Evolutionary conservation across 2,113 vertebrate species (phyloP), one percentile per base, ranked within the genome.

Genomic region (Pedionomus torquatus): DNA sequence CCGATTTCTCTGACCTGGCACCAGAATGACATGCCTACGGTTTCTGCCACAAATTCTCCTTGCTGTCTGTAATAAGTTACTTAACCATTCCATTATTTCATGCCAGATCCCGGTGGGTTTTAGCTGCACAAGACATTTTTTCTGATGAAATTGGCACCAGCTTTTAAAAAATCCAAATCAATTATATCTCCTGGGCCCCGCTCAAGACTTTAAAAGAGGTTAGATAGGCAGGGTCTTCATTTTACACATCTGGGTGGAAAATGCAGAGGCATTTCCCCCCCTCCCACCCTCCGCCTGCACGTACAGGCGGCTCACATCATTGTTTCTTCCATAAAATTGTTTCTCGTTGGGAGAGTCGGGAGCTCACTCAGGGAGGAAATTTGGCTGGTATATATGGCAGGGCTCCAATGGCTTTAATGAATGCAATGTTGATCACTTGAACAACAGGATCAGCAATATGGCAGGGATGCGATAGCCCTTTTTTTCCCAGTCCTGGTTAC

Each of bases 31-130:
- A 90, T 89, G 91, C 95, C 90, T 25, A 83, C 74, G 65, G 80
- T 95, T 97, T 48, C 97, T 92, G 83, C 77, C 75, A 57, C 83
- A 90, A 93, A 96, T 94, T 93, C 90, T 95, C 72, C 70, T 95
- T 61, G 90, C 95, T 95, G 95, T 74, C 92, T 93, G 54, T 82
- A 97, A 87, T 69, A 93, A 93, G 95, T 97, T 95, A 95, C 95
- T 97, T 97, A 95, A 94, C 95, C 89, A 96, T 96, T 95, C 97
- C 94, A 91, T 91, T 93, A 90, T 93, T 96, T 84, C 88, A 68
- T 33, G 61, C 80, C 0, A 9, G 70, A 37, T 97, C 94, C 97
- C 83, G 2, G 72, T 82, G 95, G 96, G 86, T 87, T 97, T 95
- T 66, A 91, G 80, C 90, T 79, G 77, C 83, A 89, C 77, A 60